Conservation (phyloP, 2,113 vertebrate genomes). For the Spea multiplicata region DNA sequence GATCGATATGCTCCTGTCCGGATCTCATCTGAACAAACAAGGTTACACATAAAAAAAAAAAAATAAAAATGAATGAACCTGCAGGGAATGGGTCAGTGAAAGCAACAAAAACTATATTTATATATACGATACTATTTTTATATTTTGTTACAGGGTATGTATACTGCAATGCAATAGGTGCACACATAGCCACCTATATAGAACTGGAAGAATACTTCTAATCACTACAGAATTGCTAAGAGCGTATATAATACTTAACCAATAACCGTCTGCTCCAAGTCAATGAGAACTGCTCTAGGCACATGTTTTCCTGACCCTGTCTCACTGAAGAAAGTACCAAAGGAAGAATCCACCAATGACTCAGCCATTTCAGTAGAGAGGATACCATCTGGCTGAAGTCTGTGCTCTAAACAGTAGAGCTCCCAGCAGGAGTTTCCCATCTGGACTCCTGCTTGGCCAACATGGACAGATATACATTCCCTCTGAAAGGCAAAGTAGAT, state of each 20-base stretch:
- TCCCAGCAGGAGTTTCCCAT: conserved; percentile 72
- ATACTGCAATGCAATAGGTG: too few species aligned
- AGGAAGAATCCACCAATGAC: conserved; percentile 29
- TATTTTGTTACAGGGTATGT: too few species aligned
- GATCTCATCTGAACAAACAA: conserved; percentile 3
- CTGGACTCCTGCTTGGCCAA: conserved; percentile 59
- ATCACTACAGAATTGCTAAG: too few species aligned
- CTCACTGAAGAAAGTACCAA: conserved; percentile 47
- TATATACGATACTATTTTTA: too few species aligned
- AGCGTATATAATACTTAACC: conserved; percentile 7
- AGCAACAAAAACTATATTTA: too few species aligned
- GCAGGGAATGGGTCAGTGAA: too few species aligned
- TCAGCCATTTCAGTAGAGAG: conserved; percentile 41
- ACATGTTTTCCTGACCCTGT: conserved; percentile 41
- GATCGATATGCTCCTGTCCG: not conserved
- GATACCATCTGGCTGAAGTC: conserved; percentile 58
- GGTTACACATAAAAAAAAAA: not conserved
- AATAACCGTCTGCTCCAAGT: conserved; percentile 47
- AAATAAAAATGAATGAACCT: too few species aligned
- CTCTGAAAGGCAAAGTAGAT: conserved; percentile 1
- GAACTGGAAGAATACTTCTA: too few species aligned
- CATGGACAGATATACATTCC: conserved; percentile 41
- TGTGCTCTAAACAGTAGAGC: conserved; percentile 64
- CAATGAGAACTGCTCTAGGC: conserved; percentile 49
- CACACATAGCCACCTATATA: too few species aligned